These are phyloP conservation scores for Scolanthus callimorphus DNA, from an alignment of 92 coral and sea anemone genomes.

Conservation along the genomic window DNA sequence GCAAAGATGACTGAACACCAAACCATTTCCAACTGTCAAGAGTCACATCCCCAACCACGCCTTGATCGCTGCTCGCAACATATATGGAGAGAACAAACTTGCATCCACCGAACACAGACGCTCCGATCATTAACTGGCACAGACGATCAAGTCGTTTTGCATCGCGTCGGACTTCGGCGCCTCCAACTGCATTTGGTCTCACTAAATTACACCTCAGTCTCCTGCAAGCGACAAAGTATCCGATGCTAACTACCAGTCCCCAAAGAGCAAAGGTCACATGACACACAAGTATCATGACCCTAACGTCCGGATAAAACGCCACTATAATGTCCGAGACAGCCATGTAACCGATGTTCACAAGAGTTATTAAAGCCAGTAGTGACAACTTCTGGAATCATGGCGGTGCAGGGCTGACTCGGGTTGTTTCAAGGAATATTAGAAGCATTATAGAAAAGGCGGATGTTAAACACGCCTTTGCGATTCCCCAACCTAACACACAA, in stretches of 20 bases:
- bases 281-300: slow-evolving; percentile 50
- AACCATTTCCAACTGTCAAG: slow-evolving; percentile 66
- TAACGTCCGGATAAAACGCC: slow-evolving; percentile 29
- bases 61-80: slow-evolving; percentile 38
- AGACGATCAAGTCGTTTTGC: slow-evolving; percentile 32
- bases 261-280: slow-evolving; percentile 61
- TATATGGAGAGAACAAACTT: slow-evolving; percentile 49
- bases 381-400: slow-evolving; percentile 32
- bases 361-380: slow-evolving; percentile 36
- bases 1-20: slow-evolving; percentile 31
- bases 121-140: slow-evolving; percentile 26
- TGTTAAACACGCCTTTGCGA: slow-evolving; percentile 62
- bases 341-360: slow-evolving; percentile 40
- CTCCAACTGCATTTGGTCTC: slow-evolving; percentile 28
- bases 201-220: slow-evolving; percentile 55
- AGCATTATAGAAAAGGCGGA: slow-evolving; percentile 64
- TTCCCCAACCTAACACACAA: slow-evolving; percentile 34
- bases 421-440: slow-evolving; percentile 54
- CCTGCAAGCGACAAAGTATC: slow-evolving; percentile 38
- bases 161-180: slow-evolving; percentile 21
- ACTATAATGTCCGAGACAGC: slow-evolving; percentile 56
- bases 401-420: slow-evolving; percentile 48
- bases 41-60: slow-evolving; percentile 18
- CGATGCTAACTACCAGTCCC: slow-evolving; percentile 62
- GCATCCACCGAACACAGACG: slow-evolving; percentile 30